Evolutionary conservation across 2,113 vertebrate species (phyloP), one percentile per base, ranked within the genome.

Genomic region (Salvelinus namaycush): DNA sequence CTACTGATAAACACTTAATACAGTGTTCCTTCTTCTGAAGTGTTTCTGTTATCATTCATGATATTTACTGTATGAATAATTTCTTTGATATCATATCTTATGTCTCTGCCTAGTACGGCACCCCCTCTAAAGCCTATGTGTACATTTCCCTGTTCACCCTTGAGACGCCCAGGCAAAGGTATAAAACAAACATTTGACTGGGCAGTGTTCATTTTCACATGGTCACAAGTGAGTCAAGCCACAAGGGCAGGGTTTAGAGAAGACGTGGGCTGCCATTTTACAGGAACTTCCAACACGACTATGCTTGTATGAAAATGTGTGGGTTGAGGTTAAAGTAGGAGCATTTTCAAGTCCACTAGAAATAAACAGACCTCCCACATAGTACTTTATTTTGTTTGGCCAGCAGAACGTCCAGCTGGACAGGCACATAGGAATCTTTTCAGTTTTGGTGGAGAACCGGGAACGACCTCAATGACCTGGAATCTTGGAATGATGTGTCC

Each of bases 121-220:
- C n/a, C 20, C 20, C 44, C 87, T 79, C 54, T 75, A 84, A 70
- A 89, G 85, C 80, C 87, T 81, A 72, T 74, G 64, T 79, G 67
- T 60, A 85, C 81, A 80, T 1, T 48, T 29, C 65, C 22, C 24
- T 82, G 72, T 83, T 76, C 76, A 62, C 76, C 20, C 74, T 60
- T 73, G 76, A 79, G 64, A 75, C 54, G 8, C 3, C 54, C 64
- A 65, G 3, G 16, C 29, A 1, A 49, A 31, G 71, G 68, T 64
- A 74, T 76, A 74, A 89, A 79, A 76, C 76, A 77, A 81, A 78
- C 79, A 80, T 77, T 76, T 82, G 70, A 76, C 69, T 54, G 3
- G 20, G 5, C 54, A 60, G 69, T 79, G 83, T 79, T 85, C 11
- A 79, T 73, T 87, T 86, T 78, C 71, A 83, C 84, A 78, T 66